Evolutionary conservation across 2,888 invertebrate genomes (phyloP), one percentile per base, ranked within the genome.

Genomic region (Volucella bombylans): DNA sequence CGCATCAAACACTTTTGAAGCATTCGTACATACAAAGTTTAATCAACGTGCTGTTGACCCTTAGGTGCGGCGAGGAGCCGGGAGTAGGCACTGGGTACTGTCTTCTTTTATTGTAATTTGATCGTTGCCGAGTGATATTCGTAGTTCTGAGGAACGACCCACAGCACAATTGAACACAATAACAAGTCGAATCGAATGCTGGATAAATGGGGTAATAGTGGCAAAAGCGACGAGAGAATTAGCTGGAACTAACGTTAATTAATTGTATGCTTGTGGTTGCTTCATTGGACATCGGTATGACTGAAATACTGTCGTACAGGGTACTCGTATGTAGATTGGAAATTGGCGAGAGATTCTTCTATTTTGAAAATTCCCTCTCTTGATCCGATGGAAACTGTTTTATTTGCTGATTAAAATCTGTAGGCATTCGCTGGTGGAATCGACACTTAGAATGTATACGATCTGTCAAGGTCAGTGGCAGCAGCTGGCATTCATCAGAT

Each of bases 41-140:
- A 69, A 78, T 64, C 54, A 62, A 61, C 59, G 73, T 68, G 81
- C 45, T 74, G 74, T 81, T 81, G 69, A 81, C 81, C 81, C 74
- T 31, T 45, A 41, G 39, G 23, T 15, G 41, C 14, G 54, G 15
- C 49, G 55, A 43, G 49, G 52, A 41, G 18, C 12, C 23, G 4
- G 12, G n/a, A 14, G n/a, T 38, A n/a, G n/a, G n/a, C n/a, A 31
- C 49, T 23, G 57, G 4, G 69, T 23, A 55, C 3, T 23, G 47
- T n/a, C n/a, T 47, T 47, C 59, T 65, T 69, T 81, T 69, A 71
- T 81, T 76, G 76, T 57, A 69, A 76, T 81, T 73, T 62, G 67
- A 80, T 80, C 67, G 72, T 31, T 41, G 38, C 14, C 61, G 61
- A 73, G 49, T 62, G 68, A 73, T 62, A 54, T 57, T 59, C 45